Conservation (phyloP, 2,797 vertebrate genomes). For the Petrocephalus schoutedeni region DNA sequence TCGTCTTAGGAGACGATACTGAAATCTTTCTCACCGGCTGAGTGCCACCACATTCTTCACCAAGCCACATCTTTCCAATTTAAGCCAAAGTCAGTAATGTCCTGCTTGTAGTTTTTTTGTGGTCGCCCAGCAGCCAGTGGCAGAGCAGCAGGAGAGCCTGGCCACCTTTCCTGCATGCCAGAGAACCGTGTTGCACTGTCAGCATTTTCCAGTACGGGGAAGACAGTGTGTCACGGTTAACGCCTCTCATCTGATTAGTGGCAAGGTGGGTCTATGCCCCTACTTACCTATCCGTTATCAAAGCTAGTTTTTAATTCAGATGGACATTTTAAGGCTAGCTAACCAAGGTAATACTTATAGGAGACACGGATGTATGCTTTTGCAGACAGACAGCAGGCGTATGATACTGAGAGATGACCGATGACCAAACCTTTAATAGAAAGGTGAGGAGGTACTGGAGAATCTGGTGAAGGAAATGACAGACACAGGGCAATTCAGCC, state of each 20-base stretch:
- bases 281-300: neutral
- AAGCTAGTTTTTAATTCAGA: neutral
- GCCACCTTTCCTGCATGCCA: neutral
- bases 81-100: neutral
- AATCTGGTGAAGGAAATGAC: conserved; percentile 38
- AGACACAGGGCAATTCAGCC: conserved; percentile 20
- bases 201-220: neutral
- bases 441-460: conserved; percentile 24
- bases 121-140: neutral
- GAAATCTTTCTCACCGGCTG: neutral
- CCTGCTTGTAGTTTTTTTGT: neutral
- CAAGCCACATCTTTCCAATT: neutral
- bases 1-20: neutral
- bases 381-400: neutral
- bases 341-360: neutral
- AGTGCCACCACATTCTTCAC: neutral
- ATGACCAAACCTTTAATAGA: conserved; percentile 40
- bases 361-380: neutral
- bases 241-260: conserved; percentile 2
- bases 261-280: neutral
- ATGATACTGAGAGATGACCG: conserved; percentile 38
- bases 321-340: neutral
- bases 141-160: neutral
- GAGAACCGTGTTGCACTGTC: neutral
- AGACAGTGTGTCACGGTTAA: neutral